These are phyloP conservation scores for Siniperca scherzeri DNA, from an alignment of 2,797 vertebrate species.

Conservation along the genomic window DNA sequence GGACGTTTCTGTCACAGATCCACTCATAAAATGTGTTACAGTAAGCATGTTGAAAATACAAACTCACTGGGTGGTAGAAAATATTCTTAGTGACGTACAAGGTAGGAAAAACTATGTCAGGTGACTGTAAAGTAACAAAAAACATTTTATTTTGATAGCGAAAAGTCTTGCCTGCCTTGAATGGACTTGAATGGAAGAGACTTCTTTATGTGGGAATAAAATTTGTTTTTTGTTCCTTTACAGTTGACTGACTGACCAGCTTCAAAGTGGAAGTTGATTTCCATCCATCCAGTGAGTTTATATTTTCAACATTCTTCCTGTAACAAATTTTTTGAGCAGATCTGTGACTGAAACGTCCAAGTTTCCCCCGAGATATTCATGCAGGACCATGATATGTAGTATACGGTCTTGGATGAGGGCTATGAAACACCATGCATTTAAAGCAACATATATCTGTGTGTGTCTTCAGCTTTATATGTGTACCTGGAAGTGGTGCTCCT, in stretches of 20 bases:
- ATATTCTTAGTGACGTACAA: too few species aligned
- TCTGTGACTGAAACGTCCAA: neutral
- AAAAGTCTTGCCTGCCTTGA: too few species aligned
- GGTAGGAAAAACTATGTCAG: neutral
- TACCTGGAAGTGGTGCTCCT: conserved; percentile 99
- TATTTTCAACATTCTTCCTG: neutral
- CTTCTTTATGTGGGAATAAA: neutral
- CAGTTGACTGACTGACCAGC: neutral
- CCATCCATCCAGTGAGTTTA: neutral
- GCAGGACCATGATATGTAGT: neutral
- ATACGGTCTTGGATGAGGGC: neutral
- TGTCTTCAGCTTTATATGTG: conserved; percentile 38
- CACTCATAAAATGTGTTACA: neutral
- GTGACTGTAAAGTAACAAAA: neutral
- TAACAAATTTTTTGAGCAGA: neutral
- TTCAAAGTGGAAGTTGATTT: neutral
- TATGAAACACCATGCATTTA: neutral
- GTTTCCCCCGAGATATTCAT: neutral
- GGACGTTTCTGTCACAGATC: neutral
- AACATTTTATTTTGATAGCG: neutral
- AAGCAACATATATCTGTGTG: neutral
- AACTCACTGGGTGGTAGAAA: neutral
- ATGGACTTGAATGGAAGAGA: neutral
- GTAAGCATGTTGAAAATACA: neutral
- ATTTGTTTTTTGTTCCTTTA: neutral